Conservation (phyloP, 2,113 vertebrate species). For the Megaptera novaeangliae region DNA sequence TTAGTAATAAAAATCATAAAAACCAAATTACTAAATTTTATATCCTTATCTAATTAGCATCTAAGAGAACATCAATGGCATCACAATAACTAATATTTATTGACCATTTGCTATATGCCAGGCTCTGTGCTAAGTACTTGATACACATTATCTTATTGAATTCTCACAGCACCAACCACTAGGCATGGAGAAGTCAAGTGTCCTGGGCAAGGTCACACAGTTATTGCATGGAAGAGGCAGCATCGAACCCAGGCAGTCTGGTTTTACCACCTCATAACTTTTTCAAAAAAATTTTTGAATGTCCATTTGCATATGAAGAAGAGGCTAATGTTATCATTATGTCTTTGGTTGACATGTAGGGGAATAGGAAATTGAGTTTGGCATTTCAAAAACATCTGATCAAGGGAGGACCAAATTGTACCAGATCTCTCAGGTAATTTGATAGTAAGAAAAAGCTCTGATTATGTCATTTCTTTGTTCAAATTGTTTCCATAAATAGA, state of each 20-base stretch:
- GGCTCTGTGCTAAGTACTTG: not conserved
- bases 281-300: not conserved
- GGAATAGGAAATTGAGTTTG: not conserved
- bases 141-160: not conserved
- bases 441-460: not conserved
- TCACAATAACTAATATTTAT: not conserved
- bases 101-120: not conserved
- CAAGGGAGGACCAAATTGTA: not conserved
- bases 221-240: not conserved
- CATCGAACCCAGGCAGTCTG: not conserved
- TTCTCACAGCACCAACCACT: not conserved
- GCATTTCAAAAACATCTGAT: not conserved
- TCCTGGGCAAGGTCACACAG: not conserved
- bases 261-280: not conserved
- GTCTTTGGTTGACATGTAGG: not conserved
- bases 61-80: not conserved
- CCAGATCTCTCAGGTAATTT: not conserved
- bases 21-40: not conserved
- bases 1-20: not conserved
- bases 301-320: not conserved
- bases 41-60: not conserved
- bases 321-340: not conserved
- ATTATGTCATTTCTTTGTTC: not conserved
- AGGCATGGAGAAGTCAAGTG: not conserved
- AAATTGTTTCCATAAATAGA: not conserved